Base-by-base conservation (phyloP, 2,888 invertebrate species). In the Boloria selene region DNA sequence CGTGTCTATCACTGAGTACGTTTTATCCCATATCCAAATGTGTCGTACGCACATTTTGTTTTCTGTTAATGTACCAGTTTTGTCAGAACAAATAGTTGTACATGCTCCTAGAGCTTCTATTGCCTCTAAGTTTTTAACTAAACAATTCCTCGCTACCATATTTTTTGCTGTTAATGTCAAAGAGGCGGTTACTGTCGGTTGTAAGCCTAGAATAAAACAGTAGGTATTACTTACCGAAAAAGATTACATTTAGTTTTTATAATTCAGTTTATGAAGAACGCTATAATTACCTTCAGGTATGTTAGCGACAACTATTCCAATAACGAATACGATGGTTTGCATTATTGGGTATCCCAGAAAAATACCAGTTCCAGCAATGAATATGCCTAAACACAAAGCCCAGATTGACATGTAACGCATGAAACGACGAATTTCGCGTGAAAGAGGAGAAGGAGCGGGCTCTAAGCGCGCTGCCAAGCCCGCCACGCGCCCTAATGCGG, bases 1-100 rank as follows among this genome's bases (percentile, higher is more conserved):
- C 1, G 74, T 59, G 56, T 98, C 98, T 53, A 97, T 96, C 83
- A 98, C 97, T 77, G 96, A 96, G 83, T 80, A 79, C 1, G 98
- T 97, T 83, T 96, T 96, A 85, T 98, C 97, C 91, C 98, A 98
- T 84, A 97, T 96, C 97, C 98, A 99, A 95, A 98, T 96, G 89
- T 99, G 98, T 73, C 98, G 97, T 56, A 99, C 99, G 55, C 98
- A 97, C 99, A 99, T 99, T 83, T 98, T 94, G 93, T 99, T 99
- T 89, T 99, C 98, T 3, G 99, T 99, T 55, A 99, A 93, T 7
- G 99, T 99, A 70, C 99, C 99, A 67, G 99, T 99, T 91, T 99
- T 99, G 90, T 99, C 99, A 3, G 99, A 99, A 92, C 99, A 99
- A 88, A 99, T 99, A 69, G 98, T 98, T 64, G 98, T 98, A 63